Conservation (phyloP, 2,797 vertebrate species). For the Pangasius sanitwongsei region DNA sequence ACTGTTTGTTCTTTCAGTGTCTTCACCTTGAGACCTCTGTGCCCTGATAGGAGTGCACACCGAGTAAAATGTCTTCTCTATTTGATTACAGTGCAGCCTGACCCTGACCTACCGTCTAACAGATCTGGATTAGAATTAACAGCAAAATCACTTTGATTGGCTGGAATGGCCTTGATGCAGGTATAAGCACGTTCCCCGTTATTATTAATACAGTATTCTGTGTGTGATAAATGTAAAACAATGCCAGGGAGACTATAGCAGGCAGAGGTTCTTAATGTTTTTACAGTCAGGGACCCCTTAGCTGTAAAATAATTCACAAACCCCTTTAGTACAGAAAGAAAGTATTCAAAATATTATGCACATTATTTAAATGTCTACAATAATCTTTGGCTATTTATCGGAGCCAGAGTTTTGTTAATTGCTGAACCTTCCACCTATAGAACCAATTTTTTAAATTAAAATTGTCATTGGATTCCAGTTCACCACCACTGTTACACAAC, state of each 20-base stretch:
- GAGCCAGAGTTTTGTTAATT: background rate
- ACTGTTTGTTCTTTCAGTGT: slow-evolving; percentile 25
- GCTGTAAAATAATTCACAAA: background rate
- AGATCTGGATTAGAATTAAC: background rate
- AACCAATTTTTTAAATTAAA: background rate
- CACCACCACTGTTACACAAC: background rate
- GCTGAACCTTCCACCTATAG: no score
- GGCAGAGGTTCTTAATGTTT: background rate
- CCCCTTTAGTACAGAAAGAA: background rate
- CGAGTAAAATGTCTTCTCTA: background rate
- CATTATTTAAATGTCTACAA: background rate
- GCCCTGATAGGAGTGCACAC: slow-evolving; percentile 3
- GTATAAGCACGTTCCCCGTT: background rate
- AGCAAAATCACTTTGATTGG: background rate
- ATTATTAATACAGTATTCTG: background rate
- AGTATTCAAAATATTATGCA: background rate
- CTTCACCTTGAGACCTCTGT: slow-evolving; percentile 25
- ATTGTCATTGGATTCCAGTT: background rate
- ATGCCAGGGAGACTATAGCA: background rate
- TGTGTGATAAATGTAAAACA: background rate
- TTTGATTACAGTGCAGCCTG: slow-evolving; percentile 1
- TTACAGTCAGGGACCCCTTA: background rate
- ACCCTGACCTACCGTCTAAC: background rate
- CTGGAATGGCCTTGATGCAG: background rate
- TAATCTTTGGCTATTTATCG: background rate